These are phyloP conservation scores for Tetranychus cinnabarinus DNA, from an alignment of 1,140 invertebrate species.

Conservation along the genomic window DNA sequence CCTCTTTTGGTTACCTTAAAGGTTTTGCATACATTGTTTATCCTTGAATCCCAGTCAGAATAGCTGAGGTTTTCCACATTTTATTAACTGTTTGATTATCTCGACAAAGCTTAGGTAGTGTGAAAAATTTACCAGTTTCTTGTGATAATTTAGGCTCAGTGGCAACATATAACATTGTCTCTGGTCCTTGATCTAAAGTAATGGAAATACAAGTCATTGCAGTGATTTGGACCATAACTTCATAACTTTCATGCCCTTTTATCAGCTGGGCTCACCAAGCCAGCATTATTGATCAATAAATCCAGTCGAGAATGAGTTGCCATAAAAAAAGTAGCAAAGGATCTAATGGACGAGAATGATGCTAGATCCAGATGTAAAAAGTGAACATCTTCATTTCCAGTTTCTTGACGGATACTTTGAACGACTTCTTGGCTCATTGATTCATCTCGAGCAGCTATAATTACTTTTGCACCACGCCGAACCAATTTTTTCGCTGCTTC, in stretches of 20 bases:
- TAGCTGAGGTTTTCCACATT: not conserved
- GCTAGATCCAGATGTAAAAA: slow-evolving; percentile 4
- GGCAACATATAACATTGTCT: no score
- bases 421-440: slow-evolving; percentile 42
- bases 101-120: slow-evolving; percentile 19
- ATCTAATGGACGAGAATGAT: not conserved
- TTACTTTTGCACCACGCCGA: not conserved
- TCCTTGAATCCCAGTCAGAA: no score
- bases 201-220: no score
- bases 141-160: no score
- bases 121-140: slow-evolving; percentile 26
- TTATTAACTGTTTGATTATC: not conserved
- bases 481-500: not conserved
- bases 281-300: slow-evolving; percentile 7
- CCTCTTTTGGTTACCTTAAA: no score
- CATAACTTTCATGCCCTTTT: not conserved
- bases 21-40: no score
- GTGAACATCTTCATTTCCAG: not conserved
- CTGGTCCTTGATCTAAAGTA: no score
- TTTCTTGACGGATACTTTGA: slow-evolving; percentile 15
- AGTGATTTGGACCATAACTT: no score
- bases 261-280: not conserved
- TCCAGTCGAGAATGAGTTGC: not conserved
- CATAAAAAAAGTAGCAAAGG: not conserved
- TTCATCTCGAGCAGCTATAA: slow-evolving; percentile 5